Percentiles rank a stretch among this genome's conserved stretches.
phyloP scores from a whole-genome alignment of 2,113 vertebrate species.

The Dasyornis broadbenti region DNA sequence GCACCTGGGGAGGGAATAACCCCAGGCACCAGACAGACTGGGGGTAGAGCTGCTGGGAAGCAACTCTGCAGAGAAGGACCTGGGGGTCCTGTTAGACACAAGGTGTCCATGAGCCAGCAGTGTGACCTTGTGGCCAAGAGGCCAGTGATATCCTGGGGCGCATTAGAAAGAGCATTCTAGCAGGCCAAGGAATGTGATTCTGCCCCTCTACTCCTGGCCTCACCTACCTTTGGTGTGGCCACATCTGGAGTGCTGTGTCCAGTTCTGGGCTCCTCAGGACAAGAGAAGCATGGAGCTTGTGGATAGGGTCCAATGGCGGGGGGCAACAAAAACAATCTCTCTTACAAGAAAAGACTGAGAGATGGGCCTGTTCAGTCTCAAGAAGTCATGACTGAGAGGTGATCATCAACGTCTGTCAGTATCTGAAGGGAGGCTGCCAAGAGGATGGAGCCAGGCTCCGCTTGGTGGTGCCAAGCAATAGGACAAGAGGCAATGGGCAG shows the following conservation, averaged over 20 bases:
- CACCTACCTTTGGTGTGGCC: neutral
- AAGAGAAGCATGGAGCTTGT: neutral
- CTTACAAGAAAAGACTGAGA: neutral
- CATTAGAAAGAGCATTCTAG: neutral
- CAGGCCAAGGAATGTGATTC: neutral
- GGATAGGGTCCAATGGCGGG: neutral
- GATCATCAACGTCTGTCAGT: neutral
- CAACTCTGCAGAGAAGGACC: neutral
- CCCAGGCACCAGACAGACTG: neutral
- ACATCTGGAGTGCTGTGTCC: neutral
- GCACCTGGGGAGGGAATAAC: neutral
- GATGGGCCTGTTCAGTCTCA: neutral
- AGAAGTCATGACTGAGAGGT: neutral
- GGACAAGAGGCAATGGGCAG: neutral
- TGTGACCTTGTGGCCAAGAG: neutral
- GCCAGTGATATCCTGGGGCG: neutral
- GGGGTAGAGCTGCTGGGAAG: neutral
- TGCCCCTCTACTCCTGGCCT: neutral
- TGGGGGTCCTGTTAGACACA: neutral
- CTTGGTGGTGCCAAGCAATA: neutral
- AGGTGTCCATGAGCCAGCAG: neutral
- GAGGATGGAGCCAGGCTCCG: neutral
- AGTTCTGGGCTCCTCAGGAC: neutral
- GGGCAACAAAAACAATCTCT: neutral
- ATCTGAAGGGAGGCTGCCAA: neutral